A percentile compares a stretch with the other conserved stretches of the same genome.
Evolutionary conservation across 2,888 invertebrate species (phyloP).

Genomic region (Euproctis similis): DNA sequence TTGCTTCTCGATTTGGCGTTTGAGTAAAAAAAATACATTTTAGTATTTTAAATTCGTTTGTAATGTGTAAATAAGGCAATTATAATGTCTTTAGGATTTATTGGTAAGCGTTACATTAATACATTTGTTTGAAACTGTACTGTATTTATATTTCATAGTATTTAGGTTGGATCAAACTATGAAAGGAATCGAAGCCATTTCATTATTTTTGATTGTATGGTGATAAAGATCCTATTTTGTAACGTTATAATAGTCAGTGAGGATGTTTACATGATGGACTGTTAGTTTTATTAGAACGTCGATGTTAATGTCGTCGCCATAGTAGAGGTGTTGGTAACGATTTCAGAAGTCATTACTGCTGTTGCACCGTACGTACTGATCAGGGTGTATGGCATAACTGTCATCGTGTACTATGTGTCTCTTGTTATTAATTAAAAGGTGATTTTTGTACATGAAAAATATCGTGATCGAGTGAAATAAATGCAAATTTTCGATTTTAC

Average conservation of each 20-base stretch:
- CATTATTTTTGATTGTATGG: conserved; percentile 48
- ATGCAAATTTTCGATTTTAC: no score
- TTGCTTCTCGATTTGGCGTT: conserved; percentile 72
- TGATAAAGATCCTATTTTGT: conserved; percentile 31
- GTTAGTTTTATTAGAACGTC: conserved; percentile 33
- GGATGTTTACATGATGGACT: conserved; percentile 24
- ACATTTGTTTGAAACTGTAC: conserved; percentile 23
- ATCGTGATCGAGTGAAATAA: no score
- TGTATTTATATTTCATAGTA: conserved; percentile 37
- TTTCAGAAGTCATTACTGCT: conserved; percentile 57
- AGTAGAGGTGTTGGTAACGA: conserved; percentile 52
- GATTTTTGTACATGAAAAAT: no score
- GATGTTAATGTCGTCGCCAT: conserved; percentile 57
- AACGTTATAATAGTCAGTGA: conserved; percentile 19
- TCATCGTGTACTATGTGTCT: conserved; percentile 31
- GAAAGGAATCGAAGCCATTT: conserved; percentile 70
- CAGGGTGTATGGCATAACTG: conserved; percentile 55
- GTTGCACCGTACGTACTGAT: conserved; percentile 54
- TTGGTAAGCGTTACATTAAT: conserved; percentile 54
- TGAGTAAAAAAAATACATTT: conserved; percentile 60
- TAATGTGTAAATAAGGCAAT: conserved; percentile 52
- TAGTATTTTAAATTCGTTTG: conserved; percentile 46
- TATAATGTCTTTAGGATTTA: conserved; percentile 64
- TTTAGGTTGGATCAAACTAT: conserved; percentile 53
- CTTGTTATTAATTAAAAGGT: conserved; percentile 9